Evolutionary conservation across 53 echinoderm and acorn worm species (phyloP).

Genomic region (Luidia sarsii): DNA sequence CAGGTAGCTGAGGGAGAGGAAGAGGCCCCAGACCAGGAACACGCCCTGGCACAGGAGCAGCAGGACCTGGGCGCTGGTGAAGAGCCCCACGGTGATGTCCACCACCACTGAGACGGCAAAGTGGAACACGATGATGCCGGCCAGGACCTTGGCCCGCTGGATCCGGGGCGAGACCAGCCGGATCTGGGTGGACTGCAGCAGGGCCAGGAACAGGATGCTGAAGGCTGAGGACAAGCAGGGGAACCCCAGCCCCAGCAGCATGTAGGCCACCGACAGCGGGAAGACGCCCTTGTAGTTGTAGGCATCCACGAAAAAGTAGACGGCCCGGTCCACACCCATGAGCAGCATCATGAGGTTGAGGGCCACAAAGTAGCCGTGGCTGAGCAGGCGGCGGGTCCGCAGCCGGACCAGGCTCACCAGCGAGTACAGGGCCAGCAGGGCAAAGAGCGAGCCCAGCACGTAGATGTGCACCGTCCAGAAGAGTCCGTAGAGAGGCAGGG

Average conservation of each 20-base stretch:
- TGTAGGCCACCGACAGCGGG: conserved; percentile 75
- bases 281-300: conserved; percentile 82
- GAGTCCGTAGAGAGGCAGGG: conserved; percentile 61
- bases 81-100: conserved; percentile 78
- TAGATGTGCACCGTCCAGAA: conserved; percentile 94
- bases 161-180: conserved; percentile 81
- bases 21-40: conserved; percentile 91
- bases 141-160: conserved; percentile 73
- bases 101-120: conserved; percentile 79
- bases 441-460: conserved; percentile 73
- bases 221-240: conserved; percentile 97
- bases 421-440: conserved; percentile 83
- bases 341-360: conserved; percentile 85
- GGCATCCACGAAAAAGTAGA: conserved; percentile 90
- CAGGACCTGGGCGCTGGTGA: conserved; percentile 58
- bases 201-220: conserved; percentile 90
- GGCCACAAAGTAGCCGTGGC: conserved; percentile 87
- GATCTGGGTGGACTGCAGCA: conserved; percentile 86
- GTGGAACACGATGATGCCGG: conserved; percentile 73
- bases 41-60: conserved; percentile 84
- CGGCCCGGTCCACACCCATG: conserved; percentile 81
- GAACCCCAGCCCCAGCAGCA: conserved; percentile 89
- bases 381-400: conserved; percentile 71
- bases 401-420: conserved; percentile 80
- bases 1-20: conserved; percentile 81